Conservation (phyloP, 2,797 vertebrate genomes). For the Mionectes olivaceus region DNA sequence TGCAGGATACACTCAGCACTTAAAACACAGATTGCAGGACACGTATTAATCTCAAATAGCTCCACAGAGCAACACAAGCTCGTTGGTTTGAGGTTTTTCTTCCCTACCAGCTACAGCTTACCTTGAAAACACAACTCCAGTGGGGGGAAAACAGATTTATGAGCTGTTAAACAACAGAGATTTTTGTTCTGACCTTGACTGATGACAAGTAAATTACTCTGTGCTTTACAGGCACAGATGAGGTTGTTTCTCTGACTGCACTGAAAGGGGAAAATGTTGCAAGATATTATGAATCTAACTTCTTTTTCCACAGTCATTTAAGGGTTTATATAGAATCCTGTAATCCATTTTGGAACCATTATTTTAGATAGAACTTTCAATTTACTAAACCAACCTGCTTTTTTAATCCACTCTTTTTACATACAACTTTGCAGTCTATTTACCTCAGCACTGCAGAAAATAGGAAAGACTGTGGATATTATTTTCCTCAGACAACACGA, state of each 20-base stretch:
- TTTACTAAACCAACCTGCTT: constrained; percentile 1
- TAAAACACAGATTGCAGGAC: neutral
- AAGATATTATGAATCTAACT: neutral
- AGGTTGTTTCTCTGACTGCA: neutral
- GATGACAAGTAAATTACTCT: constrained; percentile 45
- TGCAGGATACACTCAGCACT: neutral
- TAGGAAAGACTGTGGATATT: neutral
- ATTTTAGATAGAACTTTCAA: constrained; percentile 24
- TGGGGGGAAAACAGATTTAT: neutral
- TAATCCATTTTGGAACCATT: neutral
- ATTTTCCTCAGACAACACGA: neutral
- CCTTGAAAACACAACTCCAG: neutral
- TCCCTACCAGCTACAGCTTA: neutral
- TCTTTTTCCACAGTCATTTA: constrained; percentile 15
- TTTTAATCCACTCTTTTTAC: constrained; percentile 22
- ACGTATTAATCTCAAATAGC: neutral
- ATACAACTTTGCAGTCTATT: constrained; percentile 14
- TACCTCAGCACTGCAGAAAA: neutral
- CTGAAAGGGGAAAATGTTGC: neutral
- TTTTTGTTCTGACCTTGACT: constrained; percentile 60
- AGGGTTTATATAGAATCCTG: constrained; percentile 14
- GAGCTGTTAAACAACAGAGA: constrained; percentile 16
- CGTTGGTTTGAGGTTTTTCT: neutral
- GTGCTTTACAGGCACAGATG: neutral
- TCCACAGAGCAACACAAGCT: neutral